Evolutionary conservation across 2,797 vertebrate genomes (phyloP).

Genomic region (Sciaenops ocellatus): DNA sequence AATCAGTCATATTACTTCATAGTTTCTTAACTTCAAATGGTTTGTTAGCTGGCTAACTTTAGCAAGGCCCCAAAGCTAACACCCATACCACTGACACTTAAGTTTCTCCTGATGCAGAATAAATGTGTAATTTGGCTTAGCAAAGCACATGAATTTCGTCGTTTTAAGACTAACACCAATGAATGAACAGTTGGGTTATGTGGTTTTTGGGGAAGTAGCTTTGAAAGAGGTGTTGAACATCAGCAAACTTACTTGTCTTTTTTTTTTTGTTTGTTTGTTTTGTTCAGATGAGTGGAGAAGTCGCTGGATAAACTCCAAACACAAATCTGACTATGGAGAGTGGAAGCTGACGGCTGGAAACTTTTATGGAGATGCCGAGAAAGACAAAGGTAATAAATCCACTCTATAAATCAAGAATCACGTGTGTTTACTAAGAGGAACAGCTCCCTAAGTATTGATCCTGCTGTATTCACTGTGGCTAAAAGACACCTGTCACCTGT

Average conservation of each 20-base stretch:
- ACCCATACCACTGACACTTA: not conserved
- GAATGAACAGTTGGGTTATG: not conserved
- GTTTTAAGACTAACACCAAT: not conserved
- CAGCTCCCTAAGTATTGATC: not conserved
- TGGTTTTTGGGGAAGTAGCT: not conserved
- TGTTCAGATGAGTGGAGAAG: constrained; percentile 89
- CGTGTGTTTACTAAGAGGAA: not conserved
- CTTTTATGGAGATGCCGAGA: constrained; percentile 93
- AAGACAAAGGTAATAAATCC: constrained; percentile 78
- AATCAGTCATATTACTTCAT: not conserved
- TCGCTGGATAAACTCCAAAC: constrained; percentile 94
- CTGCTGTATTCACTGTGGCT: not conserved
- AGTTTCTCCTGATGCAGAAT: not conserved
- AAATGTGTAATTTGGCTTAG: not conserved
- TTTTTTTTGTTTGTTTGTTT: not conserved
- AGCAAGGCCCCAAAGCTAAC: constrained; percentile 34
- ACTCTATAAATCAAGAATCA: not conserved
- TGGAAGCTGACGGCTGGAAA: constrained; percentile 91
- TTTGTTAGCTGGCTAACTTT: constrained; percentile 15
- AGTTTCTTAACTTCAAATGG: not conserved
- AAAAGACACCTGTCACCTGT: not conserved
- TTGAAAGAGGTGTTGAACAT: not conserved
- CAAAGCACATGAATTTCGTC: not conserved
- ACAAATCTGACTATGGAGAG: constrained; percentile 95
- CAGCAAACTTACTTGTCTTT: not conserved